Base-by-base conservation (phyloP, 37 sponge, comb jelly and placozoan species). In the Aphrocallistes beatrix region DNA sequence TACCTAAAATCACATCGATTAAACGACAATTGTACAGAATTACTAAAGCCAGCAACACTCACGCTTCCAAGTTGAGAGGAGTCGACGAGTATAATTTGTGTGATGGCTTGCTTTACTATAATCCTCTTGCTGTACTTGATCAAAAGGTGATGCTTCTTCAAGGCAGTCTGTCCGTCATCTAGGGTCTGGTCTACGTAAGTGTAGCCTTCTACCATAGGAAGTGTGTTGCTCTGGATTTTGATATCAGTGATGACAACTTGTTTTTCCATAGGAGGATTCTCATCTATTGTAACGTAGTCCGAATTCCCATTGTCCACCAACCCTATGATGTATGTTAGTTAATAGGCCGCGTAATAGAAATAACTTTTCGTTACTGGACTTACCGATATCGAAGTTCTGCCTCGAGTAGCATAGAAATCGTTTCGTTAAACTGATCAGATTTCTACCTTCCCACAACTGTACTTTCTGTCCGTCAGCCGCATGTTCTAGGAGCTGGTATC, bases 321-420 rank as follows among this genome's bases (percentile, higher is more conserved):
- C 10, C 75, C 75, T 60, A 60, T 25, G 75, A 6, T n/a, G n/a
- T n/a, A n/a, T n/a, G n/a, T n/a, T n/a, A n/a, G n/a, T n/a, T n/a
- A n/a, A n/a, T n/a, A n/a, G n/a, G n/a, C n/a, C n/a, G n/a, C n/a
- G n/a, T n/a, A n/a, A n/a, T n/a, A n/a, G n/a, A n/a, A n/a, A n/a
- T n/a, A n/a, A n/a, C n/a, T 25, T 60, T 60, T 60, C 10, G 28
- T 25, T 30, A 60, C 25, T 25, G 6, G 34, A 28, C 75, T 19
- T 60, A 60, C 75, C 75, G 8, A 60, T 60, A 60, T 60, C 75
- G 34, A 60, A 60, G 75, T 60, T 60, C 34, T 60, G 75, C 75
- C 75, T 60, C 3, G 75, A 60, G 75, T 32, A 60, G 34, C 75
- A 60, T 1, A 60, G 75, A 30, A 32, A 60, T 28, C 75, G 25